A percentile compares a stretch with the other conserved stretches of the same genome.
phyloP scores from a whole-genome alignment of 2,888 invertebrate species.

The Acanthosepion esculentum region DNA sequence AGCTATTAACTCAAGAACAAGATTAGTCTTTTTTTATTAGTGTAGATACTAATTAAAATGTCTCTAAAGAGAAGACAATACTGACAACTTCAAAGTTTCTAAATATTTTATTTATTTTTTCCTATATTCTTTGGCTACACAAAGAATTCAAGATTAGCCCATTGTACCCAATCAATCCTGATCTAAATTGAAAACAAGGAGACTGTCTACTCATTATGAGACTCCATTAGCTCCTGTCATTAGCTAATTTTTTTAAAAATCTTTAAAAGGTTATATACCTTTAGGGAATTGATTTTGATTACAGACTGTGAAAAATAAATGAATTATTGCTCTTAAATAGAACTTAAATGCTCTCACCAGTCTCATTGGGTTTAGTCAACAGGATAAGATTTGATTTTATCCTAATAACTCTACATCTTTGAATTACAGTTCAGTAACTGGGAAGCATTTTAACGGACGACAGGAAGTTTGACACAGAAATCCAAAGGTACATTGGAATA shows the following conservation, averaged over 20 bases:
- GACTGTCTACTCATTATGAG: neutral
- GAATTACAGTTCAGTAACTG: too few relatives aligned
- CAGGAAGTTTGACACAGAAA: too few relatives aligned
- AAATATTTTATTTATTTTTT: neutral
- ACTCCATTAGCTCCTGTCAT: neutral
- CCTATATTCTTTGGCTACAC: neutral
- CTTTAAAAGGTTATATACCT: neutral
- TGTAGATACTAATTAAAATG: constrained; percentile 2
- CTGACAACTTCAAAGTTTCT: neutral
- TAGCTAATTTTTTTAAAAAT: neutral
- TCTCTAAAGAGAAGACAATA: neutral
- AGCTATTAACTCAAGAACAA: neutral
- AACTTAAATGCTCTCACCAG: too few relatives aligned
- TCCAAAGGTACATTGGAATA: too few relatives aligned
- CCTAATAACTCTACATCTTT: too few relatives aligned
- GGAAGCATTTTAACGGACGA: too few relatives aligned
- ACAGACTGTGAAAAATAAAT: too few relatives aligned
- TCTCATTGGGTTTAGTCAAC: too few relatives aligned
- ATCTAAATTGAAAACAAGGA: neutral
- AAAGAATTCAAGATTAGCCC: neutral
- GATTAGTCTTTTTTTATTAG: neutral
- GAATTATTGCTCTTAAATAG: too few relatives aligned
- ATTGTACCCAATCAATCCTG: neutral
- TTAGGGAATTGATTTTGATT: neutral
- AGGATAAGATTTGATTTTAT: too few relatives aligned